Base-by-base conservation (phyloP, 1,140 invertebrate genomes). In the Drosophila novamexicana region DNA sequence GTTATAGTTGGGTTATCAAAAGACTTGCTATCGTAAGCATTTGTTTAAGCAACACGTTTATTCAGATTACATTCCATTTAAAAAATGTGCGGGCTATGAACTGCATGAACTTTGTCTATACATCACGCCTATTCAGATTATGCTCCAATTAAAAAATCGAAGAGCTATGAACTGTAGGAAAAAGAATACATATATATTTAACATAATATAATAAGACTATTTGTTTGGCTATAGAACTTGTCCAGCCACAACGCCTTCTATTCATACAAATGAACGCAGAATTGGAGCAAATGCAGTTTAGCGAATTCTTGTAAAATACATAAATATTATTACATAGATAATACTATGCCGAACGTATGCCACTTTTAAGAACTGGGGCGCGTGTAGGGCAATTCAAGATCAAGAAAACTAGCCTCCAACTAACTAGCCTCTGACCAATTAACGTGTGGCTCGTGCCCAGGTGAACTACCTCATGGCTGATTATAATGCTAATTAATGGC, bases 401-500 rank as follows among this genome's bases (percentile, higher is more conserved):
- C 79, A 64, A 61, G 57, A 40, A 56, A 56, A 42, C 65, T 62
- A 68, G 71, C 50, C 52, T 50, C 56, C 14, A 56, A 70, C 57
- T 79, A 47, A 32, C 75, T 65, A 67, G 72, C 47, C 39, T 42
- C 22, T 64, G 49, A 42, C 71, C 71, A 75, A 77, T 75, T 86
- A 75, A 69, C 83, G 56, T 76, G 57, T 88, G 82, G 83, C 82
- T 82, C 82, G 82, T 86, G 82, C 82, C 79, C 75, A 79, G 82
- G 82, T 86, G 83, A 88, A 88, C 79, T 81, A 86, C 83, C 83
- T 81, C 79, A 50, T 49, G n/a, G 59, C 49, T 81, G 50, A 88
- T 88, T 82, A 69, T 73, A 77, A 82, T 88, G 83, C 79, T 82
- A 85, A 88, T 85, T 79, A 85, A 80, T 77, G 74, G 64, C 81